Evolutionary conservation across 92 coral and sea anemone genomes (phyloP).

Genomic region (Epizoanthus scotinus): DNA sequence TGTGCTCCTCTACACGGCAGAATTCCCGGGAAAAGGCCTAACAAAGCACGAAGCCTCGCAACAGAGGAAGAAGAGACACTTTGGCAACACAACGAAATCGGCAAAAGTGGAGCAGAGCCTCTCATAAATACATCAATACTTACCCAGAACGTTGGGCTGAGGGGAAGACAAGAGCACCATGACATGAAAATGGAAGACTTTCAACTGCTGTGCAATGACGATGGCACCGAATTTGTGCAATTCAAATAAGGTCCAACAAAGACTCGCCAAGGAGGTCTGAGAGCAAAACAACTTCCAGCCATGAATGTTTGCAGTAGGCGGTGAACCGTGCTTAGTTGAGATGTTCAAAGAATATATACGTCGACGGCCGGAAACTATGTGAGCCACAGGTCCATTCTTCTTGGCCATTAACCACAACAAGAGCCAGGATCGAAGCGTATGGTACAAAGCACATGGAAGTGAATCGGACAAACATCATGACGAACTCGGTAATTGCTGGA

Average conservation of each 20-base stretch:
- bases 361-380: conserved; percentile 47
- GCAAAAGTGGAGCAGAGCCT: conserved; percentile 32
- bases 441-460: conserved; percentile 61
- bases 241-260: conserved; percentile 47
- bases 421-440: conserved; percentile 37
- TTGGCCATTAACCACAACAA: conserved; percentile 38
- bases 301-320: conserved; percentile 53
- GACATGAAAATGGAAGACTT: conserved; percentile 60
- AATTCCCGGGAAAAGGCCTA: too few relatives aligned
- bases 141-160: conserved; percentile 50
- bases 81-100: conserved; percentile 42
- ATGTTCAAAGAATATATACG: conserved; percentile 47
- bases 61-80: conserved; percentile 35
- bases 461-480: conserved; percentile 32
- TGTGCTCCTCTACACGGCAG: too few relatives aligned
- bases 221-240: conserved; percentile 43
- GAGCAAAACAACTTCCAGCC: conserved; percentile 46
- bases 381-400: conserved; percentile 50
- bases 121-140: conserved; percentile 48
- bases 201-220: conserved; percentile 36
- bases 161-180: conserved; percentile 58
- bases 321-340: conserved; percentile 49
- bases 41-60: conserved; percentile 24
- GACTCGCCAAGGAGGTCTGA: conserved; percentile 48
- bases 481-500: conserved; percentile 43